Percentiles rank a stretch among this genome's conserved stretches.
Conservation (phyloP, 1,140 invertebrate genomes). For the Pinna nobilis region DNA sequence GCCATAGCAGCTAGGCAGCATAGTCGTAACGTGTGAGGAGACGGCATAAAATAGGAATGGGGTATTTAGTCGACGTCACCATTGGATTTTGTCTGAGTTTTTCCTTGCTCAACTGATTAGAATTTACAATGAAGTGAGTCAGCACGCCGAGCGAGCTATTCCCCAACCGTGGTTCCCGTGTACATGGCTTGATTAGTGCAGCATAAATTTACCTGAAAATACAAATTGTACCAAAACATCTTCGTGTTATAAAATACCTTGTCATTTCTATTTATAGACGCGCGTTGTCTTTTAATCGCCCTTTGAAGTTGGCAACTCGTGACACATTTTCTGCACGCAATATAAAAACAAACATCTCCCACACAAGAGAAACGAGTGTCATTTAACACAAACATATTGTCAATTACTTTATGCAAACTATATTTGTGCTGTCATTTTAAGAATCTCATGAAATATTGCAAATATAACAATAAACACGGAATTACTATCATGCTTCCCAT, state of each 20-base stretch:
- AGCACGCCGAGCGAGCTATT: neutral
- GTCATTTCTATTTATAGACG: constrained; percentile 3
- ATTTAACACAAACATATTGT: neutral
- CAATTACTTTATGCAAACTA: neutral
- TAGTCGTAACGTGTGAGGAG: constrained; percentile 68
- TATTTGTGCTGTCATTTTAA: neutral
- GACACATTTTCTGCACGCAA: neutral
- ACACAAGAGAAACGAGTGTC: neutral
- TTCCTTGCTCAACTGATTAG: neutral
- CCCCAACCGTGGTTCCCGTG: constrained; percentile 6
- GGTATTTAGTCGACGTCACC: neutral
- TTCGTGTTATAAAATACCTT: neutral
- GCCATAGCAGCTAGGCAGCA: constrained; percentile 72
- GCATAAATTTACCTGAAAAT: constrained; percentile 3
- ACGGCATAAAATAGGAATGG: constrained; percentile 46
- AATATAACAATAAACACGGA: neutral
- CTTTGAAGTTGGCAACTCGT: neutral
- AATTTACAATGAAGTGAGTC: neutral
- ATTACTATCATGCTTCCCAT: constrained; percentile 5
- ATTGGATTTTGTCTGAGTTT: constrained; percentile 6
- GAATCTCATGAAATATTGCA: neutral
- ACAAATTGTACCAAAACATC: neutral
- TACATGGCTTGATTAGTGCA: neutral
- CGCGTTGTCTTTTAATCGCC: neutral
- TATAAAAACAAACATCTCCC: constrained; percentile 1